These are phyloP conservation scores for Sparidentex hasta DNA, from an alignment of 2,797 vertebrate species.

Conservation along the genomic window DNA sequence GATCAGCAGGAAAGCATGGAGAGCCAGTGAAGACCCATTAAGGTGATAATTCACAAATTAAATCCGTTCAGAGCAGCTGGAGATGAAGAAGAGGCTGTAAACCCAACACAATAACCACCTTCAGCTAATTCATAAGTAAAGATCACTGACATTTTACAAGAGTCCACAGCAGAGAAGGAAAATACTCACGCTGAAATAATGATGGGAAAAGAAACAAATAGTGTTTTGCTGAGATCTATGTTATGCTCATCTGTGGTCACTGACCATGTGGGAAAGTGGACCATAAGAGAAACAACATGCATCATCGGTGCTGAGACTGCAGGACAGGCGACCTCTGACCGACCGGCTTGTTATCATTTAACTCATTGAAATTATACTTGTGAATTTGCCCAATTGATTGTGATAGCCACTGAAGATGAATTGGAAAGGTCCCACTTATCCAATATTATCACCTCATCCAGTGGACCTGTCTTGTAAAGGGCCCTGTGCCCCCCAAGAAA, in stretches of 20 bases:
- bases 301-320: not conserved
- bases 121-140: slow-evolving; percentile 23
- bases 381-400: not conserved
- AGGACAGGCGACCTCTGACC: not conserved
- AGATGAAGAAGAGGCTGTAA: slow-evolving; percentile 17
- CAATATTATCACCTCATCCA: not conserved
- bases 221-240: no score
- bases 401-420: not conserved
- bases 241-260: not conserved
- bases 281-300: slow-evolving; percentile 5
- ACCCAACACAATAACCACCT: slow-evolving; percentile 3
- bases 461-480: not conserved
- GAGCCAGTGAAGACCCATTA: not conserved
- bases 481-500: not conserved
- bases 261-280: not conserved
- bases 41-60: slow-evolving; percentile 16
- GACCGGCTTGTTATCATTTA: not conserved
- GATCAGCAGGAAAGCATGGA: not conserved
- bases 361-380: not conserved
- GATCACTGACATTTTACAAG: slow-evolving; percentile 10
- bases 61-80: slow-evolving; percentile 28
- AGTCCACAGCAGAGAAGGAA: not conserved
- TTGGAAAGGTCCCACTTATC: not conserved
- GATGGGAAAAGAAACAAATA: not conserved
- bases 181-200: not conserved